Base-by-base conservation (phyloP, 1,140 invertebrate genomes). In the Drosophila arizonae region DNA sequence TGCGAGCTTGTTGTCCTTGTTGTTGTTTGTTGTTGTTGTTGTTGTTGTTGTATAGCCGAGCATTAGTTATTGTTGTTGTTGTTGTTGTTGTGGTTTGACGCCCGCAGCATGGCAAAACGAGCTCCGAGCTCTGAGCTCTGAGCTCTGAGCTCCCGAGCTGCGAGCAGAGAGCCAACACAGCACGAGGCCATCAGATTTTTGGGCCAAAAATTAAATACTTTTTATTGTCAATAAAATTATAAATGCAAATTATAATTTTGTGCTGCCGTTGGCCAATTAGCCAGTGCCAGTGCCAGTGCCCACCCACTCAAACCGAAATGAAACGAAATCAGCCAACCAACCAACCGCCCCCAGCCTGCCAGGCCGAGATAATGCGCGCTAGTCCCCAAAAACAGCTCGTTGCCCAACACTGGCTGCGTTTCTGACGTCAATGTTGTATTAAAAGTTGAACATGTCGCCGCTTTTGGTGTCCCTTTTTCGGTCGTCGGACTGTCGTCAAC, bases 231-330 rank as follows among this genome's bases (percentile, higher is more conserved):
- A 87, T 87, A 87, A 87, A 87, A 87, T 87, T 87, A 87, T 87
- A 87, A 88, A 87, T 87, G 82, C 82, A 87, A 87, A 87, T 88
- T 87, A 87, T 87, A 88, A 87, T 87, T 88, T 86, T 87, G 76
- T 82, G 87, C 84, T 82, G 84, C 82, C 84, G 67, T 79, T 76
- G 81, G 84, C 77, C 82, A 86, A 86, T 86, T 86, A 86, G 82
- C 41, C 56, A 55, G 21, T 17, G 21, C 21, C 21, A 21, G 21
- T 21, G 21, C 21, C 21, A 43, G 11, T 28, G n/a, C 24, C 80
- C 17, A 6, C 9, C 80, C 39, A 4, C 52, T 26, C 30, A 17
- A 17, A 15, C 36, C 36, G 4, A 36, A 36, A 36, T 6, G 28
- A 30, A 33, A 33, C 33, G 33, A 33, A 33, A 33, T 33, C 33